These are phyloP conservation scores for Neocrepidodera transversa DNA, from an alignment of 2,888 invertebrate species.

Conservation along the genomic window DNA sequence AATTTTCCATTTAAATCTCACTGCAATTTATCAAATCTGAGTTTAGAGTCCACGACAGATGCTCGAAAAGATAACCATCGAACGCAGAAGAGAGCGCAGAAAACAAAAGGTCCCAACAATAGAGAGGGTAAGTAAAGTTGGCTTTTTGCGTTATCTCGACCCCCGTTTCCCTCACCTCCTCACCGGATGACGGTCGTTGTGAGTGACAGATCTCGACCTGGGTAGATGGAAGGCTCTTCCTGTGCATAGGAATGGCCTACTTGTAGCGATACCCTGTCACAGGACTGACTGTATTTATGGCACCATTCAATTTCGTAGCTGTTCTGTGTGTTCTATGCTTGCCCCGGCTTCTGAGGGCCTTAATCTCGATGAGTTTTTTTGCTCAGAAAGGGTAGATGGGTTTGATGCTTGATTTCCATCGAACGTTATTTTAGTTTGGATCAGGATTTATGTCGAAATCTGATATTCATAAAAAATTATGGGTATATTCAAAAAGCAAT, in stretches of 20 bases:
- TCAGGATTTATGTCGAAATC: slow-evolving; percentile 3
- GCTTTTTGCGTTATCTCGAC: slow-evolving; percentile 39
- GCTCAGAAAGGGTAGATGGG: not conserved
- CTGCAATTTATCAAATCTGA: no score
- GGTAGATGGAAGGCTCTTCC: slow-evolving; percentile 60
- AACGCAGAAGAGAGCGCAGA: slow-evolving; percentile 12
- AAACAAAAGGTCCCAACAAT: slow-evolving; percentile 32
- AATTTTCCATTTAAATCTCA: no score
- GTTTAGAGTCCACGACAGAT: no score
- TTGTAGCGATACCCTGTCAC: slow-evolving; percentile 57
- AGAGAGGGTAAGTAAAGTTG: slow-evolving; percentile 30
- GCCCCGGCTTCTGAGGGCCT: slow-evolving; percentile 7
- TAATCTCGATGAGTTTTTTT: slow-evolving; percentile 25
- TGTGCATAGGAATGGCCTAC: slow-evolving; percentile 60
- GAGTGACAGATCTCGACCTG: slow-evolving; percentile 62
- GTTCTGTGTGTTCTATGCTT: slow-evolving; percentile 35
- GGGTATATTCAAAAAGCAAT: no score
- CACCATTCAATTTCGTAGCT: slow-evolving; percentile 46
- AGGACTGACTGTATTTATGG: slow-evolving; percentile 55
- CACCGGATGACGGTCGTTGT: slow-evolving; percentile 56
- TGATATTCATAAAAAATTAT: no score
- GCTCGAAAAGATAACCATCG: slow-evolving; percentile 27
- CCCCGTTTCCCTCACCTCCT: slow-evolving; percentile 7
- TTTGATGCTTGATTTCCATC: slow-evolving; percentile 3
- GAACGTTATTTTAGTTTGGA: slow-evolving; percentile 22